Conservation (phyloP, 1,140 invertebrate species). For the Phymastichus coffea region DNA sequence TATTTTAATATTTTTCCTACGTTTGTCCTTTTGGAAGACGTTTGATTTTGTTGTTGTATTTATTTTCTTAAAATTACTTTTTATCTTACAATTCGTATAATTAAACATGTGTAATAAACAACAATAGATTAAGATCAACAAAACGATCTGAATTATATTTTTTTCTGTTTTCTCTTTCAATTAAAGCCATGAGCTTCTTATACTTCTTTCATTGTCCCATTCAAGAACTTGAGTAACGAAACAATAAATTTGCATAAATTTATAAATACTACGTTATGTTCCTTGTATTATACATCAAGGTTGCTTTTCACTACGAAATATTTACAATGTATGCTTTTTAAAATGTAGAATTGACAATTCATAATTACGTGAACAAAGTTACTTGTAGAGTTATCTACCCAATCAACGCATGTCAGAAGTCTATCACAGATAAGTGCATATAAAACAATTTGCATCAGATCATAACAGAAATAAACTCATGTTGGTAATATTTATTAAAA, state of each 20-base stretch:
- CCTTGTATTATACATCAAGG: constrained; percentile 1
- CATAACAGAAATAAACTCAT: too few species aligned
- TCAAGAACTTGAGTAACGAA: constrained; percentile 12
- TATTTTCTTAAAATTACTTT: constrained; percentile 14
- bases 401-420: constrained; percentile 24
- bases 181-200: constrained; percentile 19
- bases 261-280: constrained; percentile 8
- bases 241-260: constrained; percentile 6
- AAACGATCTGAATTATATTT: neutral
- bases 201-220: constrained; percentile 13
- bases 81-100: constrained; percentile 6
- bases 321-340: constrained; percentile 12
- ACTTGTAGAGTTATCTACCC: constrained; percentile 12
- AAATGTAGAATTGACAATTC: constrained; percentile 10
- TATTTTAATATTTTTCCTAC: too few species aligned
- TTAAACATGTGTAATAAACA: constrained; percentile 24
- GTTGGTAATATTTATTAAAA: too few species aligned
- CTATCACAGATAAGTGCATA: constrained; percentile 27
- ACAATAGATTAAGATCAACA: constrained; percentile 4
- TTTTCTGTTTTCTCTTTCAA: neutral
- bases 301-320: constrained; percentile 10
- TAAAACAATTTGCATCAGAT: too few species aligned
- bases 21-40: constrained; percentile 43
- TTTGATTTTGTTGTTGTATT: constrained; percentile 47
- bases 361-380: constrained; percentile 9